Evolutionary conservation across 2,888 invertebrate genomes (phyloP).

Genomic region (Hydroisotoma schaefferi): DNA sequence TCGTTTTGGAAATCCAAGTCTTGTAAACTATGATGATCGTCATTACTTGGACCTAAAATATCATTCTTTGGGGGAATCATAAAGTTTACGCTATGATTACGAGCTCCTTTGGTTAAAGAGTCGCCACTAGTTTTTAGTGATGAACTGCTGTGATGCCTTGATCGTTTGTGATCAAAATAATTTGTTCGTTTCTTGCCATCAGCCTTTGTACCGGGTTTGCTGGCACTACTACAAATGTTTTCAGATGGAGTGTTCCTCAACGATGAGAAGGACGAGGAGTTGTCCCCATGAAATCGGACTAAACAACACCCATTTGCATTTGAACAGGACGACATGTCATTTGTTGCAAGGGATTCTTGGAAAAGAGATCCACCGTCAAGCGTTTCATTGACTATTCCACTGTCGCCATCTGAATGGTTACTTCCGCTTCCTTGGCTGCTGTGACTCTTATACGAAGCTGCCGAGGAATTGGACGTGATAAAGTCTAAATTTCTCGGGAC

Average conservation of each 20-base stretch:
- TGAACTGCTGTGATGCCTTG: slow-evolving; percentile 10
- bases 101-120: not conserved
- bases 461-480: slow-evolving; percentile 22
- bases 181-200: not conserved
- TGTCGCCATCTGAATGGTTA: slow-evolving; percentile 60
- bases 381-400: slow-evolving; percentile 70
- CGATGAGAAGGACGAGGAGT: slow-evolving; percentile 5
- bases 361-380: slow-evolving; percentile 66
- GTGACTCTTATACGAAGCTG: slow-evolving; percentile 22
- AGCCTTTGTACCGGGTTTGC: not conserved
- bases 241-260: not conserved
- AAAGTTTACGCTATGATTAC: slow-evolving; percentile 8
- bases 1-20: slow-evolving; percentile 13
- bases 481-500: slow-evolving; percentile 29
- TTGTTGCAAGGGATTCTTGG: slow-evolving; percentile 24
- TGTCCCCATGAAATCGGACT: slow-evolving; percentile 30
- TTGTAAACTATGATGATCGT: not conserved
- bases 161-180: slow-evolving; percentile 12
- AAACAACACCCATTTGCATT: slow-evolving; percentile 26
- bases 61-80: not conserved
- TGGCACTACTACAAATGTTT: too few relatives aligned
- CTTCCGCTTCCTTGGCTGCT: slow-evolving; percentile 21
- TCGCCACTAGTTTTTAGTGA: slow-evolving; percentile 9
- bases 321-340: slow-evolving; percentile 9
- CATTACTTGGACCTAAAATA: not conserved